These are phyloP conservation scores for Bryconaethiops microstoma DNA, from an alignment of 2,797 vertebrate genomes.

Conservation along the genomic window DNA sequence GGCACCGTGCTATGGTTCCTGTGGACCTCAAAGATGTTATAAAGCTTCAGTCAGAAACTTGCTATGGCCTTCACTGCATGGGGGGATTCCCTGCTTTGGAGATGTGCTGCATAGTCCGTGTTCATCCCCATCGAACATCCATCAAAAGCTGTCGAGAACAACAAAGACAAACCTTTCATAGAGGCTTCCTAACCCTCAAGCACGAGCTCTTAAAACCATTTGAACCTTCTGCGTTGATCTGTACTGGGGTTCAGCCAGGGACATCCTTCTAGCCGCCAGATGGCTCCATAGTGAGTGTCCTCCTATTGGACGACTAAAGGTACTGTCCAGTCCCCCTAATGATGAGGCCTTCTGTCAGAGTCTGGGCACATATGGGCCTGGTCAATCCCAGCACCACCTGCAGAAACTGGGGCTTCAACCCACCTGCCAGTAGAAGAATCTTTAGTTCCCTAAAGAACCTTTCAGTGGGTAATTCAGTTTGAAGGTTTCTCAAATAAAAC, in stretches of 20 bases:
- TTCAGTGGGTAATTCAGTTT: no score
- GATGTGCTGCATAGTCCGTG: no score
- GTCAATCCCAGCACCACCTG: conserved; percentile 18
- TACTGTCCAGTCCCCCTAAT: conserved; percentile 16
- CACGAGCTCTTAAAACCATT: neutral
- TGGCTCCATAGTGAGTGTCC: conserved; percentile 10
- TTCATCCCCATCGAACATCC: neutral
- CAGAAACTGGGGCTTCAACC: neutral
- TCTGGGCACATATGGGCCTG: conserved; percentile 23
- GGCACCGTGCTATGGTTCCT: neutral
- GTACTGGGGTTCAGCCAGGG: neutral
- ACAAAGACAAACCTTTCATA: neutral
- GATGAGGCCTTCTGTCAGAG: conserved; percentile 34
- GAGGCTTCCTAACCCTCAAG: neutral
- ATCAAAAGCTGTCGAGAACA: neutral
- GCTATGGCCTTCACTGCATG: neutral
- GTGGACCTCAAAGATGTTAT: neutral
- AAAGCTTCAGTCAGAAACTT: conserved; percentile 5
- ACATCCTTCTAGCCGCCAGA: conserved; percentile 1
- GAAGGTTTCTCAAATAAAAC: no score
- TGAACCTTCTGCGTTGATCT: neutral
- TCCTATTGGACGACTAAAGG: conserved; percentile 12
- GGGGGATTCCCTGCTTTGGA: neutral
- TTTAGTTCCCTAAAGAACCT: no score
- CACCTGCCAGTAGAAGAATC: neutral